A percentile compares a stretch with the other conserved stretches of the same genome.
phyloP scores from a whole-genome alignment of 1,140 invertebrate species.

The Diachasma alloeum region DNA sequence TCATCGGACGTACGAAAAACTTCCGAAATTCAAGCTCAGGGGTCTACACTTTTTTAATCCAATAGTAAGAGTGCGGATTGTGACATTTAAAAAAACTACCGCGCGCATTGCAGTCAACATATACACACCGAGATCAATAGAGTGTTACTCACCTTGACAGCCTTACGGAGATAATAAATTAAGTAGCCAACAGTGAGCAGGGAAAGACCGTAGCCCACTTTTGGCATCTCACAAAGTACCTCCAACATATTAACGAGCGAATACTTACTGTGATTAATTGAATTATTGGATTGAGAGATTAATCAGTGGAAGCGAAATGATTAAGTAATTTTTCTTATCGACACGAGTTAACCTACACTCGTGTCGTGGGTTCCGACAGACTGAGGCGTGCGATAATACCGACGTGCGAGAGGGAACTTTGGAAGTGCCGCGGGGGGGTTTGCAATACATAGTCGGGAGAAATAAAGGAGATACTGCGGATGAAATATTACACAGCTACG shows the following conservation, averaged over 20 bases:
- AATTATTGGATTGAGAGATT: not conserved
- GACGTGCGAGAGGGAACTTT: not conserved
- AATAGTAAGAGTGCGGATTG: too few relatives aligned
- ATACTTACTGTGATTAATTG: not conserved
- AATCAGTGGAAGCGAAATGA: not conserved
- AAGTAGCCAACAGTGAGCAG: constrained; percentile 58
- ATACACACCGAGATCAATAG: not conserved
- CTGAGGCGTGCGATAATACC: not conserved
- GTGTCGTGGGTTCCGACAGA: not conserved
- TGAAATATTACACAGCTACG: too few relatives aligned
- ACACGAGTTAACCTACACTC: not conserved
- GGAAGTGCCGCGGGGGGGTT: too few relatives aligned
- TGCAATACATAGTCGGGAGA: too few relatives aligned
- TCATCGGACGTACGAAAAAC: too few relatives aligned
- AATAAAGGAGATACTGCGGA: too few relatives aligned
- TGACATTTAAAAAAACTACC: too few relatives aligned
- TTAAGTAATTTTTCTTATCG: not conserved
- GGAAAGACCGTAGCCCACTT: constrained; percentile 55
- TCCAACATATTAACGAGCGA: constrained; percentile 38
- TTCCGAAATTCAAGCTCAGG: too few relatives aligned
- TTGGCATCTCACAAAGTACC: constrained; percentile 52
- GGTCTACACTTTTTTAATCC: too few relatives aligned
- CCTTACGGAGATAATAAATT: constrained; percentile 62
- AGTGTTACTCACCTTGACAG: constrained; percentile 60
- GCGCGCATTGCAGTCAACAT: not conserved